A percentile compares a stretch with the other conserved stretches of the same genome.
phyloP scores from a whole-genome alignment of 2,797 vertebrate genomes.

The Neopelma chrysocephalum region DNA sequence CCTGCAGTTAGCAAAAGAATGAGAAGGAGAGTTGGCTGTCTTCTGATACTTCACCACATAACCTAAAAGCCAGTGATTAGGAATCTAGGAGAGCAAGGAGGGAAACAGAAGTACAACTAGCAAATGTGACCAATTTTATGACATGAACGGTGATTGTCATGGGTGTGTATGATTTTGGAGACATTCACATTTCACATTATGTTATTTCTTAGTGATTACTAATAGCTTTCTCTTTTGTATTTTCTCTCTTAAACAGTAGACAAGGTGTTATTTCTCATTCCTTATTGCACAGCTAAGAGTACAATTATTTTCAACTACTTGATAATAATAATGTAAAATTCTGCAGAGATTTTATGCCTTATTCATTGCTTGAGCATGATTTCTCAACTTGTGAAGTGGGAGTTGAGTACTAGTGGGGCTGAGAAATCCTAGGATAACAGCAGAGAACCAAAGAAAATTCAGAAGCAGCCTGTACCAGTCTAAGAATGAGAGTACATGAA shows the following conservation, averaged over 20 bases:
- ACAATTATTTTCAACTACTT: neutral
- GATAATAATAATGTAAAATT: neutral
- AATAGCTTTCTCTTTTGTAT: neutral
- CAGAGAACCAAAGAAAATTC: neutral
- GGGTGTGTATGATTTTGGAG: neutral
- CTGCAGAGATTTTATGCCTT: neutral
- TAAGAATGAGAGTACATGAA: neutral
- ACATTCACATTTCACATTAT: neutral
- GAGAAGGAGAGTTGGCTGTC: neutral
- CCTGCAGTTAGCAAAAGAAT: neutral
- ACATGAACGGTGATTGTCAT: neutral
- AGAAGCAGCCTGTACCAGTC: neutral
- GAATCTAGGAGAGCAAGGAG: neutral
- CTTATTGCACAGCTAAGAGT: neutral
- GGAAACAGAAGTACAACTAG: neutral
- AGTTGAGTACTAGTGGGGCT: neutral
- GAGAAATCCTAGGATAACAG: neutral
- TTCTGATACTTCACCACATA: fast-evolving
- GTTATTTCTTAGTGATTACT: neutral
- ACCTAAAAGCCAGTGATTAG: neutral
- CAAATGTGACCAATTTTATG: neutral
- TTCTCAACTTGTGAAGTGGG: neutral
- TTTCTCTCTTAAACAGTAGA: neutral
- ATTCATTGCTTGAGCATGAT: neutral
- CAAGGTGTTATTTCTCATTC: neutral